Conservation (phyloP, 2,888 invertebrate genomes). For the Drosophila basisetae region DNA sequence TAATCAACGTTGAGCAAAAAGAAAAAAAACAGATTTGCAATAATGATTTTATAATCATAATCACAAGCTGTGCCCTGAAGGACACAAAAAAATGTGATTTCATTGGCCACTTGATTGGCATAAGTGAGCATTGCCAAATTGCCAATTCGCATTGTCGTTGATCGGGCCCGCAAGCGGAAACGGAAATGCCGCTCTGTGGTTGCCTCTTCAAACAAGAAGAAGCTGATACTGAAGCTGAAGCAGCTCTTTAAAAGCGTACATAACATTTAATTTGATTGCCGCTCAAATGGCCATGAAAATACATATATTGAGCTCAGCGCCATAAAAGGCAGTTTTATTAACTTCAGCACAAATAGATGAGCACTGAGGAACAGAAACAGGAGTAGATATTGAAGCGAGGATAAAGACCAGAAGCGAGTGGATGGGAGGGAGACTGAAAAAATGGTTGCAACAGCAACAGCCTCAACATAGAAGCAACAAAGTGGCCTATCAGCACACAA, state of each 20-base stretch:
- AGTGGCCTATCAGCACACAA: slow-evolving; percentile 69
- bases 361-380: background rate
- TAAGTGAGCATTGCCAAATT: slow-evolving; percentile 64
- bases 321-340: slow-evolving; percentile 79
- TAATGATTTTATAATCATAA: slow-evolving; percentile 72
- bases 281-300: slow-evolving; percentile 76
- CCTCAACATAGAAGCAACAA: slow-evolving; percentile 58
- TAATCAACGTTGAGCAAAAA: slow-evolving; percentile 31
- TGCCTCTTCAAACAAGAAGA: background rate
- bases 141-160: slow-evolving; percentile 65
- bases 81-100: slow-evolving; percentile 62
- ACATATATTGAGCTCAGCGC: slow-evolving; percentile 74
- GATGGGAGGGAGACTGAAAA: background rate
- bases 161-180: slow-evolving; percentile 43
- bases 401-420: background rate
- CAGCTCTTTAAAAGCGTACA: slow-evolving; percentile 68
- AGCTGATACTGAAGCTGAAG: background rate
- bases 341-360: slow-evolving; percentile 67
- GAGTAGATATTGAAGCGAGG: background rate
- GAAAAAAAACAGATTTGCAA: slow-evolving; percentile 38
- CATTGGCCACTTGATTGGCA: slow-evolving; percentile 74
- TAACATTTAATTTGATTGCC: slow-evolving; percentile 80
- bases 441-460: slow-evolving; percentile 37
- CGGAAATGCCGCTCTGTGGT: background rate
- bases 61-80: slow-evolving; percentile 50